These are phyloP conservation scores for Malachius bipustulatus DNA, from an alignment of 2,888 invertebrate species.

Conservation along the genomic window DNA sequence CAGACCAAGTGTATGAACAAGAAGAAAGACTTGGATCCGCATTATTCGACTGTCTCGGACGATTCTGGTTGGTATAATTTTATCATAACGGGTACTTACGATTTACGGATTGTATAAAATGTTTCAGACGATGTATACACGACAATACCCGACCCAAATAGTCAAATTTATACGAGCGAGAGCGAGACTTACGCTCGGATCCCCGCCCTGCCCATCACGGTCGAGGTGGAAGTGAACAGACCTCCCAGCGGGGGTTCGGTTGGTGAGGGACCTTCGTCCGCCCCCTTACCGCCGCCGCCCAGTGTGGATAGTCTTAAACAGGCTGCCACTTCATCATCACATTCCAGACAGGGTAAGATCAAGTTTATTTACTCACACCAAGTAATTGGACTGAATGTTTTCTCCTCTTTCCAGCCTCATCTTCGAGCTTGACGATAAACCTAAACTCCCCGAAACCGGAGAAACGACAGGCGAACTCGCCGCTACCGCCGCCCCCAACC, in stretches of 20 bases:
- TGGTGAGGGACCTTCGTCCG: conserved; percentile 33
- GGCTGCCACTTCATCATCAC: conserved; percentile 44
- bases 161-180: conserved; percentile 57
- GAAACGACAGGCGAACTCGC: conserved; percentile 81
- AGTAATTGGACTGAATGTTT: conserved; percentile 14
- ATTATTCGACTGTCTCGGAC: conserved; percentile 85
- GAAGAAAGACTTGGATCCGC: conserved; percentile 45
- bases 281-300: conserved; percentile 47
- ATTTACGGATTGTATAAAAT: conserved; percentile 3
- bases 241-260: conserved; percentile 18
- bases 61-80: conserved; percentile 87
- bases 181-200: conserved; percentile 84
- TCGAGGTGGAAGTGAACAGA: conserved; percentile 32
- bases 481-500: conserved; percentile 66
- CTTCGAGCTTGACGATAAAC: conserved; percentile 48
- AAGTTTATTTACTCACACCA: conserved; percentile 4
- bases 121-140: conserved; percentile 79
- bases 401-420: conserved; percentile 43
- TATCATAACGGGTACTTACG: no score
- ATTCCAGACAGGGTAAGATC: conserved; percentile 45
- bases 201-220: conserved; percentile 40
- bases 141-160: conserved; percentile 70
- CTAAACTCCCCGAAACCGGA: conserved; percentile 82
- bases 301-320: conserved; percentile 50
- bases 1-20: conserved; percentile 43